A percentile compares a stretch with the other conserved stretches of the same genome.
Evolutionary conservation across 2,113 vertebrate species (phyloP).

Genomic region (Neodontobutis hainanensis): DNA sequence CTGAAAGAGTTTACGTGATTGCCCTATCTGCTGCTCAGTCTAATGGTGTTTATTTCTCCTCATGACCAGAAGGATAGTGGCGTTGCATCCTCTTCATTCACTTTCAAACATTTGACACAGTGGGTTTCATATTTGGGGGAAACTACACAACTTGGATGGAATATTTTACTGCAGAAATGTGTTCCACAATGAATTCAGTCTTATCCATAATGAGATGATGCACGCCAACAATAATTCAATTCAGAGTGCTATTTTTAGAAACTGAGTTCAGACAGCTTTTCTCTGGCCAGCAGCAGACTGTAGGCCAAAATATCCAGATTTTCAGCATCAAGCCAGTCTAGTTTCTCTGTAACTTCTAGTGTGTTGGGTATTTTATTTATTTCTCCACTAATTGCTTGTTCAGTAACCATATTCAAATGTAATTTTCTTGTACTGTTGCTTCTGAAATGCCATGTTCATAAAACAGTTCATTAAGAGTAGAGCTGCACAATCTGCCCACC

Average conservation of each 20-base stretch:
- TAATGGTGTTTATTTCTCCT: constrained; percentile 12
- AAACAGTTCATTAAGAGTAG: neutral
- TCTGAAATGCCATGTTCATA: neutral
- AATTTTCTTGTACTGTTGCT: neutral
- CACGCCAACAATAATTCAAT: constrained; percentile 8
- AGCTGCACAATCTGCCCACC: neutral
- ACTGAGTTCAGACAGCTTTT: neutral
- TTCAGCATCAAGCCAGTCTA: neutral
- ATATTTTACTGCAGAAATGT: neutral
- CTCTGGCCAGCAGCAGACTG: neutral
- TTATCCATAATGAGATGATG: constrained; percentile 2
- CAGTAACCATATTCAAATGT: no score
- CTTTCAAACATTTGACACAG: neutral
- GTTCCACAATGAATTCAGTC: neutral
- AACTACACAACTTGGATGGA: neutral
- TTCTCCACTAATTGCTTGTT: no score
- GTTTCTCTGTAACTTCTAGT: neutral
- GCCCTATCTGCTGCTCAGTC: neutral
- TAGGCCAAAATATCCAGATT: neutral
- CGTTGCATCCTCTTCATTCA: neutral
- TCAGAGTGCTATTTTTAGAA: constrained; percentile 1
- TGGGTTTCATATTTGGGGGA: neutral
- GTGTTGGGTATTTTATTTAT: neutral
- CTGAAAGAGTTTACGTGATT: constrained; percentile 10
- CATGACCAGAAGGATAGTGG: neutral